Base-by-base conservation (phyloP, 2,113 vertebrate species). In the Malurus cyaneus region DNA sequence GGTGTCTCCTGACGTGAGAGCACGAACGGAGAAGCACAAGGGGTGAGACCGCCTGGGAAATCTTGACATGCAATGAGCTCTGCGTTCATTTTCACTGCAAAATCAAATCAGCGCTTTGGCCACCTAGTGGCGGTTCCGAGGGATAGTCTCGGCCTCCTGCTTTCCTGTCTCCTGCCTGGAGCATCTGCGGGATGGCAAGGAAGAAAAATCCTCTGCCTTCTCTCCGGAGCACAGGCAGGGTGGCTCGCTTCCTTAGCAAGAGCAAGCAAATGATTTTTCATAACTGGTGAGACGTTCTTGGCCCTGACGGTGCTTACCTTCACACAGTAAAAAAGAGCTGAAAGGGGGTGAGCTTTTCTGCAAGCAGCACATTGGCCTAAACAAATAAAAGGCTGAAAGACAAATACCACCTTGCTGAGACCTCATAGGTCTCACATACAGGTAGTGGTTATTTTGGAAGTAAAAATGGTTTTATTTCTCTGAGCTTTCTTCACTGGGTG, bases 1-100 rank as follows among this genome's bases (percentile, higher is more conserved):
- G 66, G 96, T 97, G 54, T 97, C 98, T 66, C 93, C 97, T 59
- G 98, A 98, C 65, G 96, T 98, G 44, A 97, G 87, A 88, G 92
- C 74, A 52, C 84, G 94, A 98, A 97, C 93, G 67, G 91, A 97
- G 71, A 97, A 97, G 71, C 97, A 98, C 83, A 94, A 96, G 94
- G 86, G 97, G 99, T 99, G 98, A 93, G 96, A 28, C 32, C 13
- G 3, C 7, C 3, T 17, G 67, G 64, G 47, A 49, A 57, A 56
- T 84, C 56, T 29, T 60, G 42, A 39, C 3, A 0, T 47, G 67
- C n/a, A 3, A 6, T 62, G n/a, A 47, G 70, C 20, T 6, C 0
- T 26, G 24, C 42, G 2, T 65, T 53, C 5, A 1, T 41, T 74
- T 80, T 70, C 61, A 57, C 41, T 41, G 49, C 31, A n/a, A 13